phyloP scores from a whole-genome alignment of 2,888 invertebrate genomes.

The Platerodrilus igneus region DNA sequence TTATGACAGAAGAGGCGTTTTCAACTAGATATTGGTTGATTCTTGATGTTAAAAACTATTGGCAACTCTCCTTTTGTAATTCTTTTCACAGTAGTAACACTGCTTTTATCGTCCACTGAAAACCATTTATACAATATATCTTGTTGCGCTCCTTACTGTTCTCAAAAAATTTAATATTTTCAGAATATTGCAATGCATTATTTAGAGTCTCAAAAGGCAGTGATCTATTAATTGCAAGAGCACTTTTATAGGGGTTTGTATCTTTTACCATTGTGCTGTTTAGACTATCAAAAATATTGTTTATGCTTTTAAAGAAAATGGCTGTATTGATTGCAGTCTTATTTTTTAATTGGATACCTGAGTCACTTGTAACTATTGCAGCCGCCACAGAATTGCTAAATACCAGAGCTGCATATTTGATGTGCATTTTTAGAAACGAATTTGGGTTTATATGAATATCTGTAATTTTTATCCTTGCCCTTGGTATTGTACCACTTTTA shows the following conservation, averaged over 20 bases:
- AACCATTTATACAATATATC: too few relatives aligned
- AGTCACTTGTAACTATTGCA: too few relatives aligned
- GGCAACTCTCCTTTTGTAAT: background rate
- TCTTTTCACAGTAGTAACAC: background rate
- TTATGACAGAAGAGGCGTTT: slow-evolving; percentile 2
- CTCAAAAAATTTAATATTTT: slow-evolving; percentile 1
- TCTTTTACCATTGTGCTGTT: too few relatives aligned
- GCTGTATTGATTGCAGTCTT: too few relatives aligned
- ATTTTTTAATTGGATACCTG: too few relatives aligned
- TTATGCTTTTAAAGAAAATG: too few relatives aligned
- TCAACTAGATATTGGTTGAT: slow-evolving; percentile 4
- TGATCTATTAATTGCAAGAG: background rate
- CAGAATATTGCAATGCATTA: too few relatives aligned
- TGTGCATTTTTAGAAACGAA: slow-evolving; percentile 1
- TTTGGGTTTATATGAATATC: slow-evolving; percentile 1
- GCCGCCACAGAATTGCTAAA: too few relatives aligned
- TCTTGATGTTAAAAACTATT: slow-evolving; percentile 2
- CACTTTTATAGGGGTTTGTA: background rate
- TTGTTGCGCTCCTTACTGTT: background rate
- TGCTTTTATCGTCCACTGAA: background rate
- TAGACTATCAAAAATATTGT: too few relatives aligned
- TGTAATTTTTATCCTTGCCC: too few relatives aligned
- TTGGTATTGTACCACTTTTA: too few relatives aligned
- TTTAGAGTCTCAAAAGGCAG: background rate
- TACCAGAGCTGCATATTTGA: too few relatives aligned